Evolutionary conservation across 2,113 vertebrate species (phyloP).

Genomic region (Porphyrio hochstetteri): DNA sequence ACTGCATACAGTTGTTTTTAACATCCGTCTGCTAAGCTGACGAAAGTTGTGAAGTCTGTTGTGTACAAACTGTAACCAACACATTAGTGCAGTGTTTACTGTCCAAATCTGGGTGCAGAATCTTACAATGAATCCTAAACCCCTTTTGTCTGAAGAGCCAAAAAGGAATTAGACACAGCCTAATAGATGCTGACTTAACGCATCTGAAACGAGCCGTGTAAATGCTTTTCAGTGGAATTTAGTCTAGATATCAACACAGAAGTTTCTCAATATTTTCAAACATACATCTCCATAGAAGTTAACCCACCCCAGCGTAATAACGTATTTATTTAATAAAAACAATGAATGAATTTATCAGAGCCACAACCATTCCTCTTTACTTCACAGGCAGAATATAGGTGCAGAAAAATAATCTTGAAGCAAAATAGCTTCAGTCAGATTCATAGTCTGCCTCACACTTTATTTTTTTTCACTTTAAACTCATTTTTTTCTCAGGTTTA

Average conservation of each 20-base stretch:
- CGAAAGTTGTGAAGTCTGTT: neutral
- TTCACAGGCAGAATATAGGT: neutral
- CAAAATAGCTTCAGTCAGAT: neutral
- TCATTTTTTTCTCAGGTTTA: constrained; percentile 28
- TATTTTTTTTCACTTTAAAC: neutral
- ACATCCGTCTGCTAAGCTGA: neutral
- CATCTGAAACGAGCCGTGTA: neutral
- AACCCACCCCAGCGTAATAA: neutral
- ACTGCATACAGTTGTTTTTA: neutral
- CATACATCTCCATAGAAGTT: neutral
- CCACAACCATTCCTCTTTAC: neutral
- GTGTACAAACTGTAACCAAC: neutral
- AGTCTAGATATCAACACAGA: neutral
- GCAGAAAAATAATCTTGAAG: neutral
- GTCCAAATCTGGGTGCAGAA: neutral
- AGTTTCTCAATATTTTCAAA: neutral
- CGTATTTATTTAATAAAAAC: neutral
- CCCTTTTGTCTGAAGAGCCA: neutral
- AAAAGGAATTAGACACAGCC: neutral
- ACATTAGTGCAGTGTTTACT: neutral
- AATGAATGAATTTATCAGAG: neutral
- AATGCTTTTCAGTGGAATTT: neutral
- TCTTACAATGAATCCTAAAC: neutral
- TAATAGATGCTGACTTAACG: neutral
- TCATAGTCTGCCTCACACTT: neutral